Evolutionary conservation across 2,888 invertebrate species (phyloP).

Genomic region (Drosophila anomalipes): DNA sequence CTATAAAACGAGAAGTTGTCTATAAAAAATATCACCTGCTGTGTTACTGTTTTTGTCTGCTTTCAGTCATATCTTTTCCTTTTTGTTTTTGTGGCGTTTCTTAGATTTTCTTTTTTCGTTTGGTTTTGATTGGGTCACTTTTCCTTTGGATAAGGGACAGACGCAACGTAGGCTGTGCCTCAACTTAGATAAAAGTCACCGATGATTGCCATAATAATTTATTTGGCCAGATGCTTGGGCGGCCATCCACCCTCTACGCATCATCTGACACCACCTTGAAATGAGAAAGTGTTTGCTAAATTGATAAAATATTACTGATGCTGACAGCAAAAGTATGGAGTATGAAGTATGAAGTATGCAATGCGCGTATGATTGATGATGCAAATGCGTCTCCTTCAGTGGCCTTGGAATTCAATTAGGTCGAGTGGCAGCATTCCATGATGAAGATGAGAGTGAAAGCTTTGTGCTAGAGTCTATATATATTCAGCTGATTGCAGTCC

Average conservation of each 20-base stretch:
- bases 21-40: conserved; percentile 77
- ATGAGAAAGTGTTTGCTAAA: conserved; percentile 57
- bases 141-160: conserved; percentile 11
- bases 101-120: neutral
- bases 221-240: conserved; percentile 44
- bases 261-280: conserved; percentile 1
- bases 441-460: conserved; percentile 26
- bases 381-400: conserved; percentile 33
- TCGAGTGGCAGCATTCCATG: conserved; percentile 41
- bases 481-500: conserved; percentile 14
- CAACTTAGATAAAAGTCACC: conserved; percentile 76
- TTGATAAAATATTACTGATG: conserved; percentile 75
- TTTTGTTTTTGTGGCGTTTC: neutral
- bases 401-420: conserved; percentile 66
- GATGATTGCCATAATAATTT: conserved; percentile 79
- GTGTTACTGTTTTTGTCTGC: conserved; percentile 69
- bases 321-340: conserved; percentile 46
- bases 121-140: conserved; percentile 18
- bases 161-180: conserved; percentile 25
- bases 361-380: conserved; percentile 67
- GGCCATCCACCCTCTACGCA: conserved; percentile 1
- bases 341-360: conserved; percentile 41
- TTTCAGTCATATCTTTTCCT: conserved; percentile 20
- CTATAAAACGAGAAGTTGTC: conserved; percentile 62
- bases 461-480: neutral